Conservation (phyloP, 2,888 invertebrate species). For the Argyresthia albistria region DNA sequence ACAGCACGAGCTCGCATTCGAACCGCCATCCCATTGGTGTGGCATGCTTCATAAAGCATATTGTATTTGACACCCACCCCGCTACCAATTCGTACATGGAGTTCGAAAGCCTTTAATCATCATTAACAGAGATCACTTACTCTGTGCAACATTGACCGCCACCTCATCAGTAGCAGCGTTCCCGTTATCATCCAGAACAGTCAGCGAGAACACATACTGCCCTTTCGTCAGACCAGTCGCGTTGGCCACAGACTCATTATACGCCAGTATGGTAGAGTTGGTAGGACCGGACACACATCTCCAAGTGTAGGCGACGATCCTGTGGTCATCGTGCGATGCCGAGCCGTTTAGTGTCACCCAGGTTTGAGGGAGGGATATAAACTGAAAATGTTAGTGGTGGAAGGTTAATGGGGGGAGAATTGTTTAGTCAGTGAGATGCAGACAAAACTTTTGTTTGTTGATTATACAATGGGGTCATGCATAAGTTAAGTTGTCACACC, state of each 20-base stretch:
- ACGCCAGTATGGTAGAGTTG: slow-evolving; percentile 62
- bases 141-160: slow-evolving; percentile 86
- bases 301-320: slow-evolving; percentile 89
- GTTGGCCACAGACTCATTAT: slow-evolving; percentile 80
- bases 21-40: too few species aligned
- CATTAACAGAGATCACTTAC: slow-evolving; percentile 62
- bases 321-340: slow-evolving; percentile 86
- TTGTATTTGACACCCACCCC: too few species aligned
- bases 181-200: slow-evolving; percentile 88
- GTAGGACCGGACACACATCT: slow-evolving; percentile 81
- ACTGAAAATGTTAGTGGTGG: slow-evolving; percentile 46
- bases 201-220: slow-evolving; percentile 84
- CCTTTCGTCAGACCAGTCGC: slow-evolving; percentile 88
- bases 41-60: too few species aligned
- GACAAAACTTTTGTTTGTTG: too few species aligned
- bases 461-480: too few species aligned
- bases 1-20: too few species aligned
- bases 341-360: slow-evolving; percentile 86
- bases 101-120: too few species aligned
- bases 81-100: too few species aligned
- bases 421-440: too few species aligned
- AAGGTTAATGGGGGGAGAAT: neutral
- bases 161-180: slow-evolving; percentile 83
- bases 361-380: slow-evolving; percentile 87
- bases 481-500: too few species aligned